A percentile compares a stretch with the other conserved stretches of the same genome.
Conservation (phyloP, 2,888 invertebrate species). For the Caenorhabditis wallacei region DNA sequence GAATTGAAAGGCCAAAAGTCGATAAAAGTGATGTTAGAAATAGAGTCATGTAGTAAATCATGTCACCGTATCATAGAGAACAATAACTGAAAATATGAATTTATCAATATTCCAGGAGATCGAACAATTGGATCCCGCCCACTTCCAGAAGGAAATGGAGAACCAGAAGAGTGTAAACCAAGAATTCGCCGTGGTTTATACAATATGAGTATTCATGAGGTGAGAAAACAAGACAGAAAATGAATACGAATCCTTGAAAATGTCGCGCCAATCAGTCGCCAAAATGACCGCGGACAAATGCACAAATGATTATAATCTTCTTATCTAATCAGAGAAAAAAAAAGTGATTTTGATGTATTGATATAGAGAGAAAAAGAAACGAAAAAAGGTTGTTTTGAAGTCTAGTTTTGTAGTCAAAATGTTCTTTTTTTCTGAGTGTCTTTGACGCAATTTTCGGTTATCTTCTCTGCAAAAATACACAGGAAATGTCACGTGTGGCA, state of each 20-base stretch:
- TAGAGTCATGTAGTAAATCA: constrained; percentile 22
- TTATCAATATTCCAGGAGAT: constrained; percentile 64
- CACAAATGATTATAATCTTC: constrained; percentile 39
- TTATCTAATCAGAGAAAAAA: constrained; percentile 39
- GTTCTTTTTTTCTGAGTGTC: constrained; percentile 13
- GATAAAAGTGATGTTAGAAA: constrained; percentile 46
- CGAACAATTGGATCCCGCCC: constrained; percentile 59
- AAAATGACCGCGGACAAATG: constrained; percentile 54
- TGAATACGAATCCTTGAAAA: constrained; percentile 27
- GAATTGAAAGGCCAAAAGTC: constrained; percentile 32
- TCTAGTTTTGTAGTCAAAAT: constrained; percentile 48
- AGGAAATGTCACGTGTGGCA: constrained; percentile 51
- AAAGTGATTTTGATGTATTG: constrained; percentile 13
- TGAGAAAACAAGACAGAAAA: constrained; percentile 32
- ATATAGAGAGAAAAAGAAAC: background rate
- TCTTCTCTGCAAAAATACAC: constrained; percentile 41
- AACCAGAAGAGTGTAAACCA: constrained; percentile 81
- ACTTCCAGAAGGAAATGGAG: constrained; percentile 60
- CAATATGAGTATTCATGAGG: constrained; percentile 81
- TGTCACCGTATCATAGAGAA: constrained; percentile 58
- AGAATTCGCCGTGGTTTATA: constrained; percentile 82
- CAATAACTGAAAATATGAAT: background rate
- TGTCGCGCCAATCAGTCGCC: constrained; percentile 48
- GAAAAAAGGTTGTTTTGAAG: constrained; percentile 49
- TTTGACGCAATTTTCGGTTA: constrained; percentile 28